phyloP scores from a whole-genome alignment of 1,140 invertebrate genomes.

The Drosophila erecta region DNA sequence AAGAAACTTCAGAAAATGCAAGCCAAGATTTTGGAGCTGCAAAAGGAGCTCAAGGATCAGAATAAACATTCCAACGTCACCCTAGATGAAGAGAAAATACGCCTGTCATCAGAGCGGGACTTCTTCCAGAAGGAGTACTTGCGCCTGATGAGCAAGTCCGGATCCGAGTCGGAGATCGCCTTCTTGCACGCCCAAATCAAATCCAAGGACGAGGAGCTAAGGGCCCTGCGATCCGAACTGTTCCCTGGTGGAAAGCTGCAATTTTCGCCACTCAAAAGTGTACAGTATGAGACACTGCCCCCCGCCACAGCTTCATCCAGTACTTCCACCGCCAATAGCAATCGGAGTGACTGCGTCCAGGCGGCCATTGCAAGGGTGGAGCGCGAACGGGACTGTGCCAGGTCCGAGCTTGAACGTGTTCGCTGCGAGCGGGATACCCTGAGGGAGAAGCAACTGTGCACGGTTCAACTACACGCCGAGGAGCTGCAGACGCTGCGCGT shows the following conservation, averaged over 20 bases:
- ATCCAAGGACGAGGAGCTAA: conserved; percentile 78
- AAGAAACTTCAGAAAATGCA: conserved; percentile 66
- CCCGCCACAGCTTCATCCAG: conserved; percentile 10
- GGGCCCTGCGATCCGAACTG: conserved; percentile 56
- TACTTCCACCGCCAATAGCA: conserved; percentile 27
- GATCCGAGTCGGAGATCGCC: conserved; percentile 69
- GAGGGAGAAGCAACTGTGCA: conserved; percentile 67
- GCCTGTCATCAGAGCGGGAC: conserved; percentile 70
- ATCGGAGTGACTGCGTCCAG: conserved; percentile 72
- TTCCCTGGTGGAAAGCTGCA: conserved; percentile 32
- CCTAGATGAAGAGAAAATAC: conserved; percentile 75
- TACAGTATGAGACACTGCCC: conserved; percentile 37
- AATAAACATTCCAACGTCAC: conserved; percentile 15
- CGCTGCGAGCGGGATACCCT: conserved; percentile 74
- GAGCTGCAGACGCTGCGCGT: conserved; percentile 61
- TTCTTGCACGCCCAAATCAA: conserved; percentile 78
- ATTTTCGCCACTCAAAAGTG: conserved; percentile 44
- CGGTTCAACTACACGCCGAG: conserved; percentile 61
- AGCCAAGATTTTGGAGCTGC: conserved; percentile 37
- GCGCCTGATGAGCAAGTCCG: conserved; percentile 61
- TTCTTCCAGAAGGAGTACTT: conserved; percentile 84
- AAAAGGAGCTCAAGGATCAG: conserved; percentile 59
- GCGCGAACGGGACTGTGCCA: conserved; percentile 73
- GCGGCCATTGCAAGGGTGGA: conserved; percentile 69
- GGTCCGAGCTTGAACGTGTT: conserved; percentile 69